Percentiles rank a stretch among this genome's conserved stretches.
Conservation (phyloP, 30 jellyfish, hydroid and myxozoan genomes). For the Chrysaora quinquecirrha region DNA sequence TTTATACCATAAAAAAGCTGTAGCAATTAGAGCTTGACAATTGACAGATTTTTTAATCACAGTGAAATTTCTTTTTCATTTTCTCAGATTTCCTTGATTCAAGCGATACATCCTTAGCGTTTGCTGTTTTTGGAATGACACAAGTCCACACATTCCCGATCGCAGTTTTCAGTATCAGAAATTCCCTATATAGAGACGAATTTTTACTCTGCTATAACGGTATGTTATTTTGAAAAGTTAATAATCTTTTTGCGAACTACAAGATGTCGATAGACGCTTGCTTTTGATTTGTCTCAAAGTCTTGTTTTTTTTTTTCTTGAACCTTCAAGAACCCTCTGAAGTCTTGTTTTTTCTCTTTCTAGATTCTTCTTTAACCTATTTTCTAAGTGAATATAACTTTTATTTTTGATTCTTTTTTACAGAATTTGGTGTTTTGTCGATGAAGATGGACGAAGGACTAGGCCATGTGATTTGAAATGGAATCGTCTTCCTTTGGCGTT, state of each 20-base stretch:
- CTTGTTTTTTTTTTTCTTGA: no score
- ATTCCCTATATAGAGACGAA: conserved; percentile 67
- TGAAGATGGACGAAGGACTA: conserved; percentile 91
- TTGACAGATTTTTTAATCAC: no score
- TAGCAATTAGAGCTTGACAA: no score
- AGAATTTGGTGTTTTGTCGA: conserved; percentile 99
- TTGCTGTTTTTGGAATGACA: conserved; percentile 91
- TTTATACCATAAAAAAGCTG: no score
- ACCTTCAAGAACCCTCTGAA: no score
- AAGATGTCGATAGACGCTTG: no score
- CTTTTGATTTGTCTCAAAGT: no score
- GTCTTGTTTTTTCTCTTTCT: no score
- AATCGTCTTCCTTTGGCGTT: conserved; percentile 89
- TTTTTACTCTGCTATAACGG: conserved; percentile 90
- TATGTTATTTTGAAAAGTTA: conserved; percentile 20
- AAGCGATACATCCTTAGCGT: conserved; percentile 90
- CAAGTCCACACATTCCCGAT: conserved; percentile 91
- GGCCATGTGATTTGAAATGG: conserved; percentile 96
- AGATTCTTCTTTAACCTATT: no score
- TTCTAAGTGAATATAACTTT: no score
- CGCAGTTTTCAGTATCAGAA: conserved; percentile 73
- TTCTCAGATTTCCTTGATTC: conserved; percentile 89
- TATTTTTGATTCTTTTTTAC: background rate
- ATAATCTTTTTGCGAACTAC: no score
- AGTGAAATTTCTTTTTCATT: background rate